phyloP scores from a whole-genome alignment of 2,888 invertebrate genomes.

The Clistopyga incitator region DNA sequence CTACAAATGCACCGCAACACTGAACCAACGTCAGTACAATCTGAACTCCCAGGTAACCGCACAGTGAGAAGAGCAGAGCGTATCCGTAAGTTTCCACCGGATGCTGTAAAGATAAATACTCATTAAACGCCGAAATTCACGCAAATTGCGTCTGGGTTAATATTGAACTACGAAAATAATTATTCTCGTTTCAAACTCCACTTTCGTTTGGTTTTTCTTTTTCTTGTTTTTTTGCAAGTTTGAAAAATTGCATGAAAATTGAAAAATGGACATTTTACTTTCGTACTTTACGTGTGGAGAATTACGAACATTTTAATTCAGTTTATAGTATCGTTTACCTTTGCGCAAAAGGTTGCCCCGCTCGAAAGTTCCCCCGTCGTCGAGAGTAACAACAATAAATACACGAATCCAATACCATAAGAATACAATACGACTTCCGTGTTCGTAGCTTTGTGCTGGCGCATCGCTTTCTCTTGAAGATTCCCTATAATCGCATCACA shows the following conservation, averaged over 20 bases:
- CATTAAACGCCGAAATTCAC: too few species aligned
- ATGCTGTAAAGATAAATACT: constrained; percentile 84
- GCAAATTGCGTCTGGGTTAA: too few species aligned
- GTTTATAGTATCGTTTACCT: constrained; percentile 85
- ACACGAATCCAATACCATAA: constrained; percentile 94
- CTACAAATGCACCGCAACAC: constrained; percentile 95
- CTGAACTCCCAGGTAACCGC: constrained; percentile 97
- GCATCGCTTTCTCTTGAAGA: constrained; percentile 98
- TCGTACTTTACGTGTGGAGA: too few species aligned
- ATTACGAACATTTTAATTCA: too few species aligned
- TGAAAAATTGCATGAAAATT: too few species aligned
- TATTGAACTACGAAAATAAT: too few species aligned
- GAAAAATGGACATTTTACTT: too few species aligned
- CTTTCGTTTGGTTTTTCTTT: too few species aligned
- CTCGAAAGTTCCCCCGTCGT: constrained; percentile 90
- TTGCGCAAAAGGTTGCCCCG: constrained; percentile 91
- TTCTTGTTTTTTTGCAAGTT: too few species aligned
- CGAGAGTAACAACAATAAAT: constrained; percentile 91
- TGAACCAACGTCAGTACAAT: constrained; percentile 96
- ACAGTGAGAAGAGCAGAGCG: constrained; percentile 93
- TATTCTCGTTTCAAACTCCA: too few species aligned
- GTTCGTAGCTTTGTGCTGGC: constrained; percentile 92
- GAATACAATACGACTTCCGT: constrained; percentile 97
- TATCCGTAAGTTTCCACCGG: constrained; percentile 92
- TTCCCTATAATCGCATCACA: constrained; percentile 99